A percentile compares a stretch with the other conserved stretches of the same genome.
These are phyloP conservation scores for Acronicta aceris DNA, from an alignment of 2,888 invertebrate genomes.

Conservation along the genomic window DNA sequence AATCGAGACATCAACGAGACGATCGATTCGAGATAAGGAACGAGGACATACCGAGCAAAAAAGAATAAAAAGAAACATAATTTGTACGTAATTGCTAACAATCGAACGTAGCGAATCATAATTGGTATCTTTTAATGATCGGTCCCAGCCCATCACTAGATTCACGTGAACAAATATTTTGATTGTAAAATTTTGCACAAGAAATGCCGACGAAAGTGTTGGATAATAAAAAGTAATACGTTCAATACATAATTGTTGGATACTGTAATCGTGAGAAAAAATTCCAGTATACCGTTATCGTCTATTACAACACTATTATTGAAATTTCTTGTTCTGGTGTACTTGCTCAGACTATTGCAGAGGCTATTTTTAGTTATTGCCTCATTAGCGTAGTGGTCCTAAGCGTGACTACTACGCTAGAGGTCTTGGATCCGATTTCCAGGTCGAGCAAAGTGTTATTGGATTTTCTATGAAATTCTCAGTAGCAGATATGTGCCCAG, in stretches of 20 bases:
- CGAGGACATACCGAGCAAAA: conserved; percentile 23
- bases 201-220: conserved; percentile 32
- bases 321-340: too few relatives aligned
- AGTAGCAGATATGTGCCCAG: too few relatives aligned
- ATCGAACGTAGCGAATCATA: conserved; percentile 41
- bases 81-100: conserved; percentile 37
- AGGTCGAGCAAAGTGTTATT: too few relatives aligned
- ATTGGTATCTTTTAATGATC: conserved; percentile 43
- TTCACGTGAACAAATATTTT: conserved; percentile 27
- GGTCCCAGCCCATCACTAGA: conserved; percentile 20
- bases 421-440: too few relatives aligned
- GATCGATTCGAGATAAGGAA: conserved; percentile 13
- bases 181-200: conserved; percentile 7
- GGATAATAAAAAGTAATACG: conserved; percentile 1
- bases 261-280: conserved; percentile 27
- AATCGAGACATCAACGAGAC: conserved; percentile 15
- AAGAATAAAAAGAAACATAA: conserved; percentile 31
- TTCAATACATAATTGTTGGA: conserved; percentile 9
- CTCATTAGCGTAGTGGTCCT: too few relatives aligned
- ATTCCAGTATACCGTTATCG: too few relatives aligned
- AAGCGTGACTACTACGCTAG: too few relatives aligned
- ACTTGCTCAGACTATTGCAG: too few relatives aligned
- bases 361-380: too few relatives aligned
- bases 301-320: too few relatives aligned
- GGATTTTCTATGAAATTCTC: too few relatives aligned